Conservation (phyloP, 2,797 vertebrate genomes). For the Mormyrus hasselquistii region DNA sequence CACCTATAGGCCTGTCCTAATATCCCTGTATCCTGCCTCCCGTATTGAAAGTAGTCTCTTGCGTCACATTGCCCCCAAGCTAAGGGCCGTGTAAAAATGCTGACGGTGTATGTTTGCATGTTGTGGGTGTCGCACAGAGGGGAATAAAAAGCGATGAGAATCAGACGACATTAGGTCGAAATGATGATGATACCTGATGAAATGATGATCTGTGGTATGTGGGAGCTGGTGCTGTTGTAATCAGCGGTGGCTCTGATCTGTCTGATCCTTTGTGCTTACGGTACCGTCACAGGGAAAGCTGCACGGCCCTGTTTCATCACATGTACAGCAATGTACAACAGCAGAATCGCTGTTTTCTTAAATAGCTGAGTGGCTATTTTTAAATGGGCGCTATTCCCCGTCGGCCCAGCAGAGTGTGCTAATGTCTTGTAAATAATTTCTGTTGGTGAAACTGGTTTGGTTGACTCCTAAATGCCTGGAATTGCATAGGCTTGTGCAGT, state of each 20-base stretch:
- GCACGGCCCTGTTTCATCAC: not conserved
- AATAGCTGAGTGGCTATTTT: not conserved
- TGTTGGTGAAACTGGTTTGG: not conserved
- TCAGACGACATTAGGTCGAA: not conserved
- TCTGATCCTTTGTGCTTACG: not conserved
- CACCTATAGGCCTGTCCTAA: not conserved
- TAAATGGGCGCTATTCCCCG: not conserved
- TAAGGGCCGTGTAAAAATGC: not conserved
- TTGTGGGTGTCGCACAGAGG: not conserved
- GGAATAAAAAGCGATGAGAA: not conserved
- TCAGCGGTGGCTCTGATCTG: not conserved
- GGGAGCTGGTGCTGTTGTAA: not conserved
- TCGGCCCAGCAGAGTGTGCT: slow-evolving; percentile 39
- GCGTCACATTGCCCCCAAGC: not conserved
- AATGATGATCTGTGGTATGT: not conserved
- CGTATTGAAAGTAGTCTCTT: not conserved
- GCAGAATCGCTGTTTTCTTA: not conserved
- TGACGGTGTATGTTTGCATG: not conserved
- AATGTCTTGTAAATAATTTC: slow-evolving; percentile 21
- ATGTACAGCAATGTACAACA: not conserved
- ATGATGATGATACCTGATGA: not conserved
- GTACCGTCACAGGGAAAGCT: not conserved
- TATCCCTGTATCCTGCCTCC: not conserved
- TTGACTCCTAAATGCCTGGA: not conserved
- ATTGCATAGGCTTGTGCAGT: not conserved